Base-by-base conservation (phyloP, 2,888 invertebrate species). In the Latrodectus hesperus region DNA sequence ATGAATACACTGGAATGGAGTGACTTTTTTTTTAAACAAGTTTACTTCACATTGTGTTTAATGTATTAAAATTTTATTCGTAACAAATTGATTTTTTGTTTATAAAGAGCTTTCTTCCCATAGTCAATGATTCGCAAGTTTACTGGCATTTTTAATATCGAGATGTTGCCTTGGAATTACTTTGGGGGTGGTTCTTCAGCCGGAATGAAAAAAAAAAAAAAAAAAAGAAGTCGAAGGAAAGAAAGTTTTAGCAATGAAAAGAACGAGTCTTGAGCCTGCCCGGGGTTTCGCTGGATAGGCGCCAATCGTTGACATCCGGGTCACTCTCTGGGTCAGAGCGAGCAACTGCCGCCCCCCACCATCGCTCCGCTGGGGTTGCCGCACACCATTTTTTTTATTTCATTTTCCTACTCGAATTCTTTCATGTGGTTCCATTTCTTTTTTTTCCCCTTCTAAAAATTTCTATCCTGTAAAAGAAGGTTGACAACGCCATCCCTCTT, bases 291-390 rank as follows among this genome's bases (percentile, higher is more conserved):
- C 67, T 86, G 86, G 86, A 81, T 55, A 80, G 86, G 86, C 86
- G 86, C 86, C 86, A 87, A 81, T 76, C 71, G 38, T 22, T 52
- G 67, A 87, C 86, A 87, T 87, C 86, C 86, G 86, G 86, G 86
- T 87, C 86, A 81, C 72, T 72, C 71, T 53, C 17, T 71, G 86
- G 86, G 86, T 87, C 86, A 84, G 73, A 84, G 68, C 78, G 73
- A 84, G 78, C 78, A 77, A 81, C 86, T 52, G 52, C 67, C 22
- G 73, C 67, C 17, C 38, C 77, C 77, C 72, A 64, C 64, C 64
- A 68, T 52, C 17, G 22, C 77, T 52, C 26, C 53, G 65, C 52
- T 17, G 60, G 81, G 86, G 81, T 77, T 81, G 86, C 81, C 77
- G 55, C 64, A 77, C 16, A 60, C 55, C 22, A 67, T 85, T 84